phyloP scores from a whole-genome alignment of 2,888 invertebrate genomes.

The Lomographa bimaculata region DNA sequence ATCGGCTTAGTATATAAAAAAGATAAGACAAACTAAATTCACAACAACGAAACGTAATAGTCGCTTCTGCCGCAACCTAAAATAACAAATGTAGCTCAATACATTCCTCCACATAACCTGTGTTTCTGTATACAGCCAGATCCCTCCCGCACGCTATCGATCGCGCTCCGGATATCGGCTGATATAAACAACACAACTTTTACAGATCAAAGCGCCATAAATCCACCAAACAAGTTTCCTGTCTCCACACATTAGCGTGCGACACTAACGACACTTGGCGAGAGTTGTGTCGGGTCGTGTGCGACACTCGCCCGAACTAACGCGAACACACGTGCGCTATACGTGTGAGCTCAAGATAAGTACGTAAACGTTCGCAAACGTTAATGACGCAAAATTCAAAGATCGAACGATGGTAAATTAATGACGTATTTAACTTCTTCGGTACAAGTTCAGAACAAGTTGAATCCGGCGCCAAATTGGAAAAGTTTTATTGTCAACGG shows the following conservation, averaged over 20 bases:
- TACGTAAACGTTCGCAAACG: too few species aligned
- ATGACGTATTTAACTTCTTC: constrained; percentile 18
- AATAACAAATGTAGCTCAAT: too few species aligned
- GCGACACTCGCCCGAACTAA: too few species aligned
- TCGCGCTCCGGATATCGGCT: too few species aligned
- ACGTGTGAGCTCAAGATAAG: constrained; percentile 4
- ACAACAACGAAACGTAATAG: too few species aligned
- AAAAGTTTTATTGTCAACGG: constrained; percentile 22
- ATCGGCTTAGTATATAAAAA: too few species aligned
- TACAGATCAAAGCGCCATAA: constrained; percentile 13
- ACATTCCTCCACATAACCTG: too few species aligned
- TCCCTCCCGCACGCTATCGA: too few species aligned
- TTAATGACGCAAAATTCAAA: constrained; percentile 11
- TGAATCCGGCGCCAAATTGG: constrained; percentile 15
- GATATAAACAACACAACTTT: constrained; percentile 9
- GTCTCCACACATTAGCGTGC: constrained; percentile 8
- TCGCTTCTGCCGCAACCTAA: too few species aligned
- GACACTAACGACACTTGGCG: constrained; percentile 13
- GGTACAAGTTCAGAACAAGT: constrained; percentile 4
- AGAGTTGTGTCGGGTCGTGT: too few species aligned
- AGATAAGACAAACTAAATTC: too few species aligned
- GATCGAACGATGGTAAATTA: constrained; percentile 18
- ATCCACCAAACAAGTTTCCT: constrained; percentile 6
- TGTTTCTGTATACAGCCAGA: too few species aligned
- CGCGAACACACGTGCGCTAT: neutral